These are phyloP conservation scores for Mastigias papua DNA, from an alignment of 30 jellyfish, hydroid and myxozoan genomes.

Conservation along the genomic window DNA sequence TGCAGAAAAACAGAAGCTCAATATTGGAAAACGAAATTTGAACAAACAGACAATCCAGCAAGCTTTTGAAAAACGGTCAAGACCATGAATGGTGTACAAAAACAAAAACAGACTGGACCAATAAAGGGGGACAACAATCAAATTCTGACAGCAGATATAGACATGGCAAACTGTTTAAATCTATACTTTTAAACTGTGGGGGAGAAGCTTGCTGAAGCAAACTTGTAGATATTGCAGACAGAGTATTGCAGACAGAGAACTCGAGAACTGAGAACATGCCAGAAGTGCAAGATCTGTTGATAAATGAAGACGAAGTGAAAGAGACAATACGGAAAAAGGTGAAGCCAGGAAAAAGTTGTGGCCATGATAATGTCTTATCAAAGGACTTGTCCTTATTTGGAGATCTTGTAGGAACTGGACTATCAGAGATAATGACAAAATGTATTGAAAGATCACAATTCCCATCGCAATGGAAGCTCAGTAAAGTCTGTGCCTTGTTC, in stretches of 20 bases:
- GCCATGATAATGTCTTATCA: slow-evolving; percentile 26
- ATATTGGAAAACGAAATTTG: slow-evolving; percentile 52
- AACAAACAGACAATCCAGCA: slow-evolving; percentile 46
- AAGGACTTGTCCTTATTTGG: slow-evolving; percentile 45
- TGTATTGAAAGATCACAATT: slow-evolving; percentile 17
- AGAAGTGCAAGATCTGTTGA: background rate
- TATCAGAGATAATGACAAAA: slow-evolving; percentile 12
- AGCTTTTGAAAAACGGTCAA: slow-evolving; percentile 61
- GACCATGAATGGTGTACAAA: slow-evolving; percentile 33
- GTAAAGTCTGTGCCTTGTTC: slow-evolving; percentile 48
- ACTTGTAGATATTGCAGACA: background rate
- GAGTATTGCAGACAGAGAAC: background rate
- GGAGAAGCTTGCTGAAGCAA: slow-evolving; percentile 49
- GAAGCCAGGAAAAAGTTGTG: slow-evolving; percentile 60
- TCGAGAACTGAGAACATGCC: background rate
- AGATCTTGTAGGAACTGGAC: slow-evolving; percentile 37
- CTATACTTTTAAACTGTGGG: slow-evolving; percentile 54
- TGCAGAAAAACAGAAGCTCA: slow-evolving; percentile 53
- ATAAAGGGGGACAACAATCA: slow-evolving; percentile 42
- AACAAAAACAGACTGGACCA: slow-evolving; percentile 32
- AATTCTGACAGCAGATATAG: slow-evolving; percentile 32
- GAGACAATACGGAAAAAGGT: slow-evolving; percentile 18
- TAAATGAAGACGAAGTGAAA: slow-evolving; percentile 25
- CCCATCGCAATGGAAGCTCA: slow-evolving; percentile 50
- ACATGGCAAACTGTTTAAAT: slow-evolving; percentile 52